Evolutionary conservation across 2,797 vertebrate species (phyloP), one percentile per base, ranked within the genome.

Genomic region (Galagoides demidoff): DNA sequence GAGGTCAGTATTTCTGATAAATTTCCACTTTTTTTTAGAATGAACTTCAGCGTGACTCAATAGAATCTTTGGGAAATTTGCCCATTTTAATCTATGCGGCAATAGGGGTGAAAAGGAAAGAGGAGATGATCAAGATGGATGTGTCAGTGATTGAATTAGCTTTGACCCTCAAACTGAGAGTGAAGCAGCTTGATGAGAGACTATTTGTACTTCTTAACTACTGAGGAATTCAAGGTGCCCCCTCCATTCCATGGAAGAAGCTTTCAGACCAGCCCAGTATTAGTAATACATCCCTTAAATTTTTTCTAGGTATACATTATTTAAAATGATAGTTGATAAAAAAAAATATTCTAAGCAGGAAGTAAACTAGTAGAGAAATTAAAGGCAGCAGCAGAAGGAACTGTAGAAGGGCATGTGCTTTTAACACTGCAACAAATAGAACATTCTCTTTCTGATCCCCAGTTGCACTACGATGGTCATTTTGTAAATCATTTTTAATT

Each of bases 401-500:
- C 76, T 96, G 25, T 85, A 0, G 7, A 95, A 76, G 61, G 92
- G 76, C 78, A 92, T 79, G 78, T 4, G 3, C 86, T 91, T 77
- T 95, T 82, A 96, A 95, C 89, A 87, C 25, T 0, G 0, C 74
- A 96, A 73, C 0, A 13, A 82, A 31, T 3, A 92, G 73, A 96
- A 31, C 61, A 71, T 92, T 90, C 95, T 97, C 86, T 97, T 68
- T 64, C 84, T 93, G 39, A 84, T 98, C 82, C 96, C 94, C 89
- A 27, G 90, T 95, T 98, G 97, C 96, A 97, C 57, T 0, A 0
- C 83, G 94, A 97, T 0, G 1, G 73, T 91, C 95, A 77, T 98
- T 98, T 98, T 98, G 92, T 96, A 98, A 98, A 98, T 98, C 59
- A 98, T 98, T 98, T 98, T 97, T 98, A 98, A 98, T 98, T 98